Evolutionary conservation across 2,888 invertebrate species (phyloP).

Genomic region (Pocota personata): DNA sequence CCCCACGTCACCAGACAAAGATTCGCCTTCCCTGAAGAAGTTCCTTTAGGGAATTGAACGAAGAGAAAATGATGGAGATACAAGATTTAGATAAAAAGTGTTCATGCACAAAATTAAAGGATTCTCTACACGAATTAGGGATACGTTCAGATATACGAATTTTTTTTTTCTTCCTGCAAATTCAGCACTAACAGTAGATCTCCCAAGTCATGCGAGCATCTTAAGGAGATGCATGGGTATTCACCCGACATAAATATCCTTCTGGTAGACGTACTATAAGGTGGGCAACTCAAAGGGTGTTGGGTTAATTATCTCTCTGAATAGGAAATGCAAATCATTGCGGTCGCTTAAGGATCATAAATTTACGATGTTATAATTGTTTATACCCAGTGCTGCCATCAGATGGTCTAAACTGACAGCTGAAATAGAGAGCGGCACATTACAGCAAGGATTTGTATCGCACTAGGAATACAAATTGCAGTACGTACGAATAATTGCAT

Average conservation of each 20-base stretch:
- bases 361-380: slow-evolving; percentile 46
- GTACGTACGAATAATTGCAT: slow-evolving; percentile 64
- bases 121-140: slow-evolving; percentile 48
- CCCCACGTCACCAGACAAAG: neutral
- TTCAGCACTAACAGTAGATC: slow-evolving; percentile 41
- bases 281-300: slow-evolving; percentile 20
- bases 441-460: slow-evolving; percentile 14
- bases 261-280: slow-evolving; percentile 21
- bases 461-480: slow-evolving; percentile 51
- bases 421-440: neutral
- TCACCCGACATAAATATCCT: slow-evolving; percentile 60
- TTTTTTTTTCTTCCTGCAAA: neutral
- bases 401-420: slow-evolving; percentile 17
- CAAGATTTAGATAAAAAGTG: slow-evolving; percentile 51
- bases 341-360: slow-evolving; percentile 62
- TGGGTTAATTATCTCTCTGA: slow-evolving; percentile 54
- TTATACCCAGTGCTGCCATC: slow-evolving; percentile 46
- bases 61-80: slow-evolving; percentile 19
- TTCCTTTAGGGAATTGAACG: slow-evolving; percentile 8
- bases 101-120: slow-evolving; percentile 66
- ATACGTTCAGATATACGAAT: slow-evolving; percentile 4
- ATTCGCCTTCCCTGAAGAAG: neutral
- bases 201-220: slow-evolving; percentile 55
- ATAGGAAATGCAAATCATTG: slow-evolving; percentile 69
- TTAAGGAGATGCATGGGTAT: slow-evolving; percentile 57